These are phyloP conservation scores for Sarcophaga subvicina DNA, from an alignment of 2,888 invertebrate species.

Conservation along the genomic window DNA sequence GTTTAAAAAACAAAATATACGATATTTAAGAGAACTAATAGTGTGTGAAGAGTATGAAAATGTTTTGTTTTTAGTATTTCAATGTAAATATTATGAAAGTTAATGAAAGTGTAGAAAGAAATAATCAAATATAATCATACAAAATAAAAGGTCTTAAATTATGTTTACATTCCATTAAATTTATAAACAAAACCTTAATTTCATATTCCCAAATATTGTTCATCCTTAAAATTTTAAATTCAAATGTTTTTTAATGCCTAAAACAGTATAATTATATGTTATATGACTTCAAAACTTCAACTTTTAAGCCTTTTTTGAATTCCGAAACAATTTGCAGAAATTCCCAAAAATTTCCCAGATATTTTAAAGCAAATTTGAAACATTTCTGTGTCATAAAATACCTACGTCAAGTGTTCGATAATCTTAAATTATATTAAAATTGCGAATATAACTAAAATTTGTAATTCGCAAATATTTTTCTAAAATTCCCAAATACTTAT, in stretches of 20 bases:
- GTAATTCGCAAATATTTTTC: no score
- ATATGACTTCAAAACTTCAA: no score
- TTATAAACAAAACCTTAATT: neutral
- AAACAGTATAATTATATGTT: no score
- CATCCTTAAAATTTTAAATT: no score
- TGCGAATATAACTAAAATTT: no score
- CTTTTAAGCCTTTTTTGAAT: neutral
- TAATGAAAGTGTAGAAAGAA: conserved; percentile 58
- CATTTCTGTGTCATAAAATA: no score
- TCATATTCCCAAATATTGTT: no score
- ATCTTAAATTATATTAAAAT: no score
- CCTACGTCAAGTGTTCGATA: no score
- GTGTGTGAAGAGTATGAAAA: conserved; percentile 50
- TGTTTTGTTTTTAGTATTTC: conserved; percentile 49
- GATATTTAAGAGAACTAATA: neutral
- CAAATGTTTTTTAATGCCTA: no score
- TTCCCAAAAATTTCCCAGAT: neutral
- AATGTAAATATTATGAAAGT: conserved; percentile 62
- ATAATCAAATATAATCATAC: neutral
- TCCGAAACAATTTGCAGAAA: conserved; percentile 5
- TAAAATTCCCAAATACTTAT: no score
- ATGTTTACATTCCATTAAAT: neutral
- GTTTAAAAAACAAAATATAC: neutral
- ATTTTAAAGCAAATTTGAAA: no score
- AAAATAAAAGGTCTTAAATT: neutral